Percentiles rank a stretch among this genome's conserved stretches.
These are phyloP conservation scores for Vireo altiloquus DNA, from an alignment of 2,113 vertebrate species.

Conservation along the genomic window DNA sequence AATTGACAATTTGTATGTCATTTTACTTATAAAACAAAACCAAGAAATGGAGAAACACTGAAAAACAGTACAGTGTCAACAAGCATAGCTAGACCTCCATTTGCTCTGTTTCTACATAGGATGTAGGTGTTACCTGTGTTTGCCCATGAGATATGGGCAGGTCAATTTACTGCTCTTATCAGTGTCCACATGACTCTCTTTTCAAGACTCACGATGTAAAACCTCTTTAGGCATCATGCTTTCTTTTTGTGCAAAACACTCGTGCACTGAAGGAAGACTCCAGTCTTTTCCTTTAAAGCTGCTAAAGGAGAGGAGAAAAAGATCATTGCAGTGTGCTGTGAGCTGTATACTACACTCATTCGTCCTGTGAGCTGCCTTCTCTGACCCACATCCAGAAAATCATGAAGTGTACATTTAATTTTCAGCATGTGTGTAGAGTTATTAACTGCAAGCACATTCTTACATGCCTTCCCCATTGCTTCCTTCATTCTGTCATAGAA, in stretches of 20 bases:
- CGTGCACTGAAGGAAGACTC: background rate
- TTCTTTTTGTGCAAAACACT: background rate
- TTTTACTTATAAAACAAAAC: background rate
- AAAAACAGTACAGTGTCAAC: background rate
- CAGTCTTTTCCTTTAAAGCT: background rate
- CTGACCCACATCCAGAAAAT: background rate
- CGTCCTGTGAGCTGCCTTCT: background rate
- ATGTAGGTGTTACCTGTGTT: background rate
- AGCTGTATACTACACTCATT: background rate
- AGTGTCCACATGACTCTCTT: background rate
- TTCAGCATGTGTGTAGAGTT: slow-evolving; percentile 1
- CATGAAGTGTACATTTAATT: slow-evolving; percentile 35
- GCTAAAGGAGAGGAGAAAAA: background rate
- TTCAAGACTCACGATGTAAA: background rate
- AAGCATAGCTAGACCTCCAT: background rate
- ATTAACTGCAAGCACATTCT: slow-evolving; percentile 16
- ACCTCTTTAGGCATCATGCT: background rate
- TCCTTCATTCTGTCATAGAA: background rate
- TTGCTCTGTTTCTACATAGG: background rate
- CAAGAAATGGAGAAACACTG: background rate
- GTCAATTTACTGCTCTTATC: background rate
- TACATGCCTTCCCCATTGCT: background rate
- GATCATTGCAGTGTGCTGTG: background rate
- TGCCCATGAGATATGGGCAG: background rate
- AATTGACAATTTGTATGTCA: background rate